Base-by-base conservation (phyloP, 2,797 vertebrate species). In the Mormyrops attenuatus region DNA sequence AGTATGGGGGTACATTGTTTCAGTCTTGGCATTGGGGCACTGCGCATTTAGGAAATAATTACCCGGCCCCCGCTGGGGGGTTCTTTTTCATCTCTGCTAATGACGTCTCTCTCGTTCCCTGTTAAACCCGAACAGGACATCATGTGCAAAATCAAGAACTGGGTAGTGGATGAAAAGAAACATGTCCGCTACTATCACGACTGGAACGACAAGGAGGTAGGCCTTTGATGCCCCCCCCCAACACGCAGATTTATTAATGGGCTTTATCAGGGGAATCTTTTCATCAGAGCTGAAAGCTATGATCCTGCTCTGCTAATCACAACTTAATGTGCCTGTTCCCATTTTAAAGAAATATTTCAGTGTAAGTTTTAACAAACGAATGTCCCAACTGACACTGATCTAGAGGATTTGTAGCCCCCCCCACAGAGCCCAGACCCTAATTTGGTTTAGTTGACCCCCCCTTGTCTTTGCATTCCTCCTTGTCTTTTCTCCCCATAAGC, bases 141-240 rank as follows among this genome's bases (percentile, higher is more conserved):
- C 95, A 99, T 99, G 96, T 90, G 97, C 92, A 99, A 99, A 96
- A 94, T 99, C 90, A 99, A 97, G 95, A 96, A 94, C 92, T 99
- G 99, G 99, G 95, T 99, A 92, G 94, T 95, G 90, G 98, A 99
- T 15, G 97, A 99, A 93, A 99, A 99, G 96, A 99, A 99, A 94
- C 97, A 97, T 91, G 93, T 99, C 92, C 95, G 99, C 89, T 99
- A 97, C 96, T 97, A 95, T 94, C 96, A 95, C 53, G 99, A 99
- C 85, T 99, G 99, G 99, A 99, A 99, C 88, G 99, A 99, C 93
- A 99, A 99, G 96, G 99, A 99, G 97, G 99, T 99, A 94, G 82
- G 93, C 92, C 94, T 60, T 93, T 93, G 90, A 57, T 90, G 89
- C 89, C 44, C 3, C 50, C 85, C 50, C 5, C 38, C 0, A 2